Base-by-base conservation (phyloP, 2,888 invertebrate species). In the Blomia tropicalis region DNA sequence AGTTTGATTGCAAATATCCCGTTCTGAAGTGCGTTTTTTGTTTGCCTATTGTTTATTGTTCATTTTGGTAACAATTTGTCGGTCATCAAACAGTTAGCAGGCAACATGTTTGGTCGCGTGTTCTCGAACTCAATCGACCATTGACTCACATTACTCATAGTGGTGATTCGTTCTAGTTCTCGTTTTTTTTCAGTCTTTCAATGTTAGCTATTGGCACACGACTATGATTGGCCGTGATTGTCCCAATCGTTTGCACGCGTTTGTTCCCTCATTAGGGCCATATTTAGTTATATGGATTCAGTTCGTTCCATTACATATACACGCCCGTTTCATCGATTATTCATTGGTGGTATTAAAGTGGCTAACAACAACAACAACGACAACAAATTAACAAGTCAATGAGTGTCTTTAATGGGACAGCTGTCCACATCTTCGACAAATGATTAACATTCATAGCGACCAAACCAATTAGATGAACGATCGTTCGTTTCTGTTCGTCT, bases 341-440 rank as follows among this genome's bases (percentile, higher is more conserved):
- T 22, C 7, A 47, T 27, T 22, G 51, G 51, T 47, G 51, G 7
- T 14, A 47, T 25, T 47, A 25, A 41, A 47, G 51, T 47, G 51
- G 11, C 51, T n/a, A n/a, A n/a, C n/a, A n/a, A n/a, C n/a, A n/a
- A n/a, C 51, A 14, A 11, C 51, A 7, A 47, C 51, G 23, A 11
- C 51, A 7, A 47, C 51, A 47, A 47, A 47, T 47, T 47, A 47
- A 47, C 51, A 47, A 47, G 51, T 47, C 51, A 47, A 47, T 47
- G 51, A 47, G 51, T 47, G 11, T 11, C 11, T 25, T 25, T n/a
- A 17, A 25, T 19, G 11, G 51, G 51, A 47, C 51, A 47, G 51
- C 7, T 47, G 51, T 27, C n/a, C 36, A n/a, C 41, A 41, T 14
- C n/a, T 41, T 41, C 14, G 14, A 41, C 41, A n/a, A 11, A n/a